A percentile compares a stretch with the other conserved stretches of the same genome.
Conservation (phyloP, 2,797 vertebrate genomes). For the Macropodus opercularis region DNA sequence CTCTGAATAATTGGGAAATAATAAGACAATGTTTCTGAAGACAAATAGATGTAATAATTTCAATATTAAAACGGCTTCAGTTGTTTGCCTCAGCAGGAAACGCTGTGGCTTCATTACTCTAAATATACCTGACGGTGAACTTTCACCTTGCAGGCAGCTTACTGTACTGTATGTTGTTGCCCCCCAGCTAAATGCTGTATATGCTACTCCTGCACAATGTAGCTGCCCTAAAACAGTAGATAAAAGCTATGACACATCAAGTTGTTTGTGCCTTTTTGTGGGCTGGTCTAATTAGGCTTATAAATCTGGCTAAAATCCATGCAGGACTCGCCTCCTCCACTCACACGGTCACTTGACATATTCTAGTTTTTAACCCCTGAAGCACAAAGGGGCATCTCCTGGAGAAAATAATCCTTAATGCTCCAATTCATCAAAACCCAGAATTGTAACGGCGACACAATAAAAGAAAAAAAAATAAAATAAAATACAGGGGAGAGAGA, state of each 20-base stretch:
- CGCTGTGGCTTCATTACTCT: conserved; percentile 17
- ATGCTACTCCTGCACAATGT: conserved; percentile 26
- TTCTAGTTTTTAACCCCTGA: conserved; percentile 50
- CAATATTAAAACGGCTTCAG: conserved; percentile 45
- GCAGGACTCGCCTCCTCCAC: conserved; percentile 29
- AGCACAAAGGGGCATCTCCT: conserved; percentile 51
- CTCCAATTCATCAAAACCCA: conserved; percentile 52
- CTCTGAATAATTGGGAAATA: conserved; percentile 66
- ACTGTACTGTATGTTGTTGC: conserved; percentile 12
- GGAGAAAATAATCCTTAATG: conserved; percentile 64
- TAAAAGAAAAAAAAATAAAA: conserved; percentile 26
- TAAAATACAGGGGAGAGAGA: conserved; percentile 36
- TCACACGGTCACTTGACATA: conserved; percentile 52
- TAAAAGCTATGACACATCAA: conserved; percentile 44
- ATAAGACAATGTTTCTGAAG: conserved; percentile 44
- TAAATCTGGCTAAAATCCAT: conserved; percentile 57
- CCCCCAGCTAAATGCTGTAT: conserved; percentile 12
- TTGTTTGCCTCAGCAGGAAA: conserved; percentile 39
- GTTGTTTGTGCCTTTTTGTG: conserved; percentile 24
- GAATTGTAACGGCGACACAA: conserved; percentile 42
- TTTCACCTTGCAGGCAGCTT: conserved; percentile 5
- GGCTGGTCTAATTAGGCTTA: conserved; percentile 51
- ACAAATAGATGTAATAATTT: conserved; percentile 47
- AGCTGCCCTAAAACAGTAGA: conserved; percentile 24
- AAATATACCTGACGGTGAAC: conserved; percentile 1